Conservation (phyloP, 2,888 invertebrate species). For the Mesodorylaimus sp. region DNA sequence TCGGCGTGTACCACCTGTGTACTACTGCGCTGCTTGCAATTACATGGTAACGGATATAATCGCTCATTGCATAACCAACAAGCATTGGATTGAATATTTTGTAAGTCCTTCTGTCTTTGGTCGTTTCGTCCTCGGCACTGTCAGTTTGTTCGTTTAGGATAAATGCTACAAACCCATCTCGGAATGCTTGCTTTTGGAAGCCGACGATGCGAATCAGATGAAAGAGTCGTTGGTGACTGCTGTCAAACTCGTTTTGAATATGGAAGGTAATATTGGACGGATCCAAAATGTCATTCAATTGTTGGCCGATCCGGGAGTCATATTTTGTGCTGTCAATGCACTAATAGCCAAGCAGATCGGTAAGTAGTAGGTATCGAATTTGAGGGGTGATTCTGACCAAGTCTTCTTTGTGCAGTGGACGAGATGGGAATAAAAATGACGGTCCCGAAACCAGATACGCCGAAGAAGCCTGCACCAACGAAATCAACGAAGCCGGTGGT, state of each 20-base stretch:
- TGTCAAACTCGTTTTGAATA: neutral
- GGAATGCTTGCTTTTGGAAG: slow-evolving; percentile 2
- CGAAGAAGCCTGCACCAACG: no score
- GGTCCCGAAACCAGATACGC: no score
- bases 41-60: neutral
- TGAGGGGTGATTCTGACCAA: no score
- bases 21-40: slow-evolving; percentile 5
- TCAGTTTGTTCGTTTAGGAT: neutral
- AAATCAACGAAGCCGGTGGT: no score
- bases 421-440: no score
- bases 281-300: slow-evolving; percentile 4
- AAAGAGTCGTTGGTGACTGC: neutral
- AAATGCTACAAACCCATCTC: slow-evolving; percentile 5
- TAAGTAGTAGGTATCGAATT: neutral
- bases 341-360: slow-evolving; percentile 5
- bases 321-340: slow-evolving; percentile 5
- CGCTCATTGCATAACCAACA: slow-evolving; percentile 1
- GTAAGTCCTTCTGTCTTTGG: no score
- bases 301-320: neutral
- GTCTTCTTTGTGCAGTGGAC: no score
- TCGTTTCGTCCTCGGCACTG: no score
- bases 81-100: slow-evolving; percentile 5
- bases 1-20: slow-evolving; percentile 6
- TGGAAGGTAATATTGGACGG: neutral
- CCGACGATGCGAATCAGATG: neutral